Base-by-base conservation (phyloP, 2,797 vertebrate species). In the Meda fulgida region DNA sequence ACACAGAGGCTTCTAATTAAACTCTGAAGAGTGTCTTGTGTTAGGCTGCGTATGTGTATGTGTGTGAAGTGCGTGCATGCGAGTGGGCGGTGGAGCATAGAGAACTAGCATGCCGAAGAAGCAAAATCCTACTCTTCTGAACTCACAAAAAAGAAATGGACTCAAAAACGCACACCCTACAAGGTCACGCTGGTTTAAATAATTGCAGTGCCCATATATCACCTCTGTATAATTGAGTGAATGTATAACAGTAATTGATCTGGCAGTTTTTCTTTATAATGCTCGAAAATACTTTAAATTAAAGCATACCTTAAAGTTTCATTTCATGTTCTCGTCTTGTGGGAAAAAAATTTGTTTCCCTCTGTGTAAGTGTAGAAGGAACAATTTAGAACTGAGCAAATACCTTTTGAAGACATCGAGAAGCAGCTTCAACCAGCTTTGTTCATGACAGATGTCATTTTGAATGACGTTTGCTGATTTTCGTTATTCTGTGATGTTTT, bases 1-100 rank as follows among this genome's bases (percentile, higher is more conserved):
- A 86, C 58, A 90, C 86, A 89, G 89, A 93, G 90, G 88, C 84
- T 80, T 76, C 87, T 87, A 91, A 92, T 93, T 93, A 92, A 93
- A 90, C 78, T 86, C 60, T 86, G 83, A 89, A 89, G 87, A 73
- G 77, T 80, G 76, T 70, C 65, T 83, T 53, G 77, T 80, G 43
- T 83, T 75, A n/a, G 46, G 13, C 40, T 66, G 48, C 19, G 31
- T 80, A 13, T 81, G 31, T 71, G 31, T 80, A 13, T 81, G 31
- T 71, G 78, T 73, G 72, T 80, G 77, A 34, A 58, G 43, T 77
- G 72, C 36, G 31, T 66, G 58, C 13, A n/a, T 38, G 16, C 19
- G 60, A 51, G 60, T 46, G 38, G 38, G 19, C 21, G 55, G 51
- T 36, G 29, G 11, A n/a, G 36, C 19, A 73, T 63, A 31, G 40